phyloP scores from a whole-genome alignment of 2,888 invertebrate species.

The Sminthurinus aureus region DNA sequence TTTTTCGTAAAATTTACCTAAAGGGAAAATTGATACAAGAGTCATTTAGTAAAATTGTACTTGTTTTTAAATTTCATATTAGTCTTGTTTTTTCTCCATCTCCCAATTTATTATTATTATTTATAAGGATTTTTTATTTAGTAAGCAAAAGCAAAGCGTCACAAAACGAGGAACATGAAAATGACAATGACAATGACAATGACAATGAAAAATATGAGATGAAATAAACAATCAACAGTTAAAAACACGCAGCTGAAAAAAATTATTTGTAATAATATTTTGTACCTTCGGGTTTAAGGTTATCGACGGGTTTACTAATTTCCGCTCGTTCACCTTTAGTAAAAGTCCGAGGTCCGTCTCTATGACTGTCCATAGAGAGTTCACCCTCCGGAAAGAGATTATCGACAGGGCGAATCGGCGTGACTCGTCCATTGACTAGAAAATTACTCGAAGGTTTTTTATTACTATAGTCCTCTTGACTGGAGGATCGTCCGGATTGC shows the following conservation, averaged over 20 bases:
- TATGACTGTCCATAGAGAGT: neutral
- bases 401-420: constrained; percentile 59
- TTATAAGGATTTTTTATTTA: neutral
- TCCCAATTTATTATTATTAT: too few species aligned
- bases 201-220: neutral
- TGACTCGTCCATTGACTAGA: constrained; percentile 63
- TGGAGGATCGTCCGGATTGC: neutral
- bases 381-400: constrained; percentile 62
- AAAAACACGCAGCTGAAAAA: neutral
- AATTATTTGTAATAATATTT: neutral
- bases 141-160: neutral
- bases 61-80: neutral
- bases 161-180: neutral
- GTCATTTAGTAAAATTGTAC: neutral
- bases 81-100: neutral
- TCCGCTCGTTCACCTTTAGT: constrained; percentile 58
- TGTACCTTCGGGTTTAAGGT: constrained; percentile 68
- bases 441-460: neutral
- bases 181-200: neutral
- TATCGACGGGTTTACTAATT: constrained; percentile 66
- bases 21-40: constrained; percentile 63
- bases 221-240: neutral
- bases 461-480: constrained; percentile 24
- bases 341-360: constrained; percentile 59
- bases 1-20: constrained; percentile 69